phyloP scores from a whole-genome alignment of 1,140 invertebrate species.

The Oedothorax gibbosus region DNA sequence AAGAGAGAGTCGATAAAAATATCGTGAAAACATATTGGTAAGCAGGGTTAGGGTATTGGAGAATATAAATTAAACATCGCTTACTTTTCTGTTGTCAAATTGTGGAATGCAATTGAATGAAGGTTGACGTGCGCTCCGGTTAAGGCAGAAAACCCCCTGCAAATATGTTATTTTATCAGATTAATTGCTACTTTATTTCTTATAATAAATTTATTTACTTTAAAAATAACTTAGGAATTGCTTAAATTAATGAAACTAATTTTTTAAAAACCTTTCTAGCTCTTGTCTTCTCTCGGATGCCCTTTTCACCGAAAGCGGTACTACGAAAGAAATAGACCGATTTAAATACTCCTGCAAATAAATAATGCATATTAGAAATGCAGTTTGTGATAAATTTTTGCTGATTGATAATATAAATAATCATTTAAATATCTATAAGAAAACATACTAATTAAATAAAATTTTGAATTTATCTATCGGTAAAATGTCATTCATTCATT shows the following conservation, averaged over 20 bases:
- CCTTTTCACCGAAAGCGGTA: constrained; percentile 36
- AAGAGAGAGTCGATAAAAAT: too few species aligned
- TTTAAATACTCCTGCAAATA: constrained; percentile 60
- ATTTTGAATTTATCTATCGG: too few species aligned
- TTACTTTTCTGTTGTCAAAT: constrained; percentile 46
- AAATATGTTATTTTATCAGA: not conserved
- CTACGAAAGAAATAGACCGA: constrained; percentile 58
- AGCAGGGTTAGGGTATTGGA: too few species aligned
- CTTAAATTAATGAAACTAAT: too few species aligned
- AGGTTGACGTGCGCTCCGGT: constrained; percentile 62
- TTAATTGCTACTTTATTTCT: not conserved
- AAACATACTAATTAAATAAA: too few species aligned
- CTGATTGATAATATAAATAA: too few species aligned
- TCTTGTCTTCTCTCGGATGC: constrained; percentile 49
- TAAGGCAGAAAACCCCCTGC: constrained; percentile 54
- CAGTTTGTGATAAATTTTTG: not conserved
- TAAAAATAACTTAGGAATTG: not conserved
- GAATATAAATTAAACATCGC: not conserved
- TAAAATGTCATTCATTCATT: too few species aligned
- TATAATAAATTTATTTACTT: not conserved
- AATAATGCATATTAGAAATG: not conserved
- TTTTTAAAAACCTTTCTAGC: constrained; percentile 60
- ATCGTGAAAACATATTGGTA: too few species aligned
- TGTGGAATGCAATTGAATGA: constrained; percentile 51
- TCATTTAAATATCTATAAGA: too few species aligned